These are phyloP conservation scores for Heloderma charlesbogerti DNA, from an alignment of 2,113 vertebrate species.

Conservation along the genomic window DNA sequence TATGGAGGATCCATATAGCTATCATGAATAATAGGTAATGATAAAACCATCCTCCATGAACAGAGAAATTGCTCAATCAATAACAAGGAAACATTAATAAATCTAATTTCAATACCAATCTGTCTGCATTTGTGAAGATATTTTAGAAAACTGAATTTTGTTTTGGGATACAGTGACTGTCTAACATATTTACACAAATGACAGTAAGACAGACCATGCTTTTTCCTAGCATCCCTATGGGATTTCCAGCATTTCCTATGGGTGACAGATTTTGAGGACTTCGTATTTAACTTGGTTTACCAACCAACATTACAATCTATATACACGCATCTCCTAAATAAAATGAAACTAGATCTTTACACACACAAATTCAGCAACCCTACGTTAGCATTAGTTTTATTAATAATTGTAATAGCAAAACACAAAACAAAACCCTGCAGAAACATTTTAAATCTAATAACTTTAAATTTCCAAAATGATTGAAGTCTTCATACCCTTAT, in stretches of 20 bases:
- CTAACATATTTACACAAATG: neutral
- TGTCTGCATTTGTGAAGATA: too few relatives aligned
- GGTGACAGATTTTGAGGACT: neutral
- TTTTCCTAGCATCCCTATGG: neutral
- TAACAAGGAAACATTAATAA: neutral
- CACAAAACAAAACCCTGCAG: neutral
- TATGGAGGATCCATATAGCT: too few relatives aligned
- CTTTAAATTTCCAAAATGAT: neutral
- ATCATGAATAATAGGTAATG: too few relatives aligned
- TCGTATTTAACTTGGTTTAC: neutral
- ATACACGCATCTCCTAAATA: neutral
- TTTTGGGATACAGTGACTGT: neutral
- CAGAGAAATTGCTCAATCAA: neutral
- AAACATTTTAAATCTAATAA: neutral
- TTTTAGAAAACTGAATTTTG: neutral
- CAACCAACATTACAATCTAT: neutral
- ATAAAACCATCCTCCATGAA: neutral
- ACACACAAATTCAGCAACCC: neutral
- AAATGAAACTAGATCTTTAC: neutral
- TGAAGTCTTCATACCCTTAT: conserved; percentile 88
- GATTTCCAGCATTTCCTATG: too few relatives aligned
- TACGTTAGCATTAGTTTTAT: neutral
- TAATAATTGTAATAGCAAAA: neutral
- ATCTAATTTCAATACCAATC: neutral
- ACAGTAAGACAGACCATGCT: neutral